phyloP scores from a whole-genome alignment of 1,140 invertebrate species.

The Mactra quadrangularis region DNA sequence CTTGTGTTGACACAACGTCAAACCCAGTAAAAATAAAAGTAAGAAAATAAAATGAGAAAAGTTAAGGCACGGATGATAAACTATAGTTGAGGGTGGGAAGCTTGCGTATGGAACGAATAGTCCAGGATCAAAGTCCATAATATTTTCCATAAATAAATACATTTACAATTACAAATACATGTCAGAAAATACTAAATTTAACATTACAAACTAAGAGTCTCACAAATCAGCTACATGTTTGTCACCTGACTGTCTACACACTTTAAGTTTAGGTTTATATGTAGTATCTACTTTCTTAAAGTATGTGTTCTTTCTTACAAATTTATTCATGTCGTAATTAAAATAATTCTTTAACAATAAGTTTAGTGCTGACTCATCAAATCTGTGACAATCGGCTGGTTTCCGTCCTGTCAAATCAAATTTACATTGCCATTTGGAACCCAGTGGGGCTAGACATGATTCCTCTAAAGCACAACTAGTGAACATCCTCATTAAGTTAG shows the following conservation, averaged over 20 bases:
- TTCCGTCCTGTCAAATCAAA: constrained; percentile 57
- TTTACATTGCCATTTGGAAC: constrained; percentile 48
- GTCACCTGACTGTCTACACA: constrained; percentile 29
- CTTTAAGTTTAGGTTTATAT: constrained; percentile 35
- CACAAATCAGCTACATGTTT: constrained; percentile 42
- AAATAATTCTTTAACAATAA: constrained; percentile 60
- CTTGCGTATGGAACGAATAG: no score
- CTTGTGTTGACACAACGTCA: no score
- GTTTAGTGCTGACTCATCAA: constrained; percentile 60
- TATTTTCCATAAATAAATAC: no score
- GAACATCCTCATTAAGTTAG: constrained; percentile 49
- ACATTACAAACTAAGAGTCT: no score
- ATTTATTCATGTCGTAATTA: constrained; percentile 31
- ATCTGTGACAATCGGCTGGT: constrained; percentile 56
- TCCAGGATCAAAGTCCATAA: no score
- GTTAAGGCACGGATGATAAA: no score
- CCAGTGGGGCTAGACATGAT: constrained; percentile 48
- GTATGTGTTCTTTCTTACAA: constrained; percentile 30
- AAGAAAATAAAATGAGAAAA: no score
- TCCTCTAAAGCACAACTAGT: constrained; percentile 53
- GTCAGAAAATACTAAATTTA: no score
- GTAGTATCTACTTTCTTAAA: constrained; percentile 27
- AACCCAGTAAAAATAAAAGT: no score
- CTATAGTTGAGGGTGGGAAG: no score
- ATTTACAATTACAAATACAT: no score